Evolutionary conservation across 1,140 invertebrate species (phyloP).

Genomic region (Megathymus violae): DNA sequence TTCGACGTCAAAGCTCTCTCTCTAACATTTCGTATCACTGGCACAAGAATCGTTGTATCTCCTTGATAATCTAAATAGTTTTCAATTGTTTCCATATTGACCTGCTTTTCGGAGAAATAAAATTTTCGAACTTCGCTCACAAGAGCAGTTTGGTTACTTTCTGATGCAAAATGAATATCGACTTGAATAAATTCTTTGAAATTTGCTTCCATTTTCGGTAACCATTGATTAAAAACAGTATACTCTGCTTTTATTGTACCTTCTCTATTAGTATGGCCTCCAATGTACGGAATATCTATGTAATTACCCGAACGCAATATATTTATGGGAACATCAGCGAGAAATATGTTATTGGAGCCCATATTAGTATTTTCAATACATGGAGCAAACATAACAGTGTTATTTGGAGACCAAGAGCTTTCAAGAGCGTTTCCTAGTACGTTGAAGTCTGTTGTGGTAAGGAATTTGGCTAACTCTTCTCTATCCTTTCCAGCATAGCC

Average conservation of each 20-base stretch:
- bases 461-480: slow-evolving; percentile 49
- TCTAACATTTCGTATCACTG: slow-evolving; percentile 54
- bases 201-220: slow-evolving; percentile 60
- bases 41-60: slow-evolving; percentile 58
- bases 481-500: slow-evolving; percentile 50
- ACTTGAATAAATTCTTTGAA: slow-evolving; percentile 64
- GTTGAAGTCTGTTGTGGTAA: slow-evolving; percentile 48
- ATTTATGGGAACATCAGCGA: slow-evolving; percentile 62
- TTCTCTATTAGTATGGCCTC: slow-evolving; percentile 65
- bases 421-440: slow-evolving; percentile 46
- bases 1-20: slow-evolving; percentile 58
- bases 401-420: slow-evolving; percentile 59
- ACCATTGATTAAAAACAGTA: slow-evolving; percentile 51
- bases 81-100: slow-evolving; percentile 63
- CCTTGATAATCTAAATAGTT: slow-evolving; percentile 71
- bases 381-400: slow-evolving; percentile 65
- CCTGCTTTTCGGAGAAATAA: slow-evolving; percentile 57
- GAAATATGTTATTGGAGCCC: slow-evolving; percentile 52
- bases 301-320: slow-evolving; percentile 62
- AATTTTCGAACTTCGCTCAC: slow-evolving; percentile 54
- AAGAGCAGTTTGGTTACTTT: slow-evolving; percentile 43
- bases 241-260: slow-evolving; percentile 62
- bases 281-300: slow-evolving; percentile 63
- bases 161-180: slow-evolving; percentile 55
- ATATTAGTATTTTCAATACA: slow-evolving; percentile 63